Evolutionary conservation across 2,888 invertebrate species (phyloP), one percentile per base, ranked within the genome.

Genomic region (Drosophila gaucha): DNA sequence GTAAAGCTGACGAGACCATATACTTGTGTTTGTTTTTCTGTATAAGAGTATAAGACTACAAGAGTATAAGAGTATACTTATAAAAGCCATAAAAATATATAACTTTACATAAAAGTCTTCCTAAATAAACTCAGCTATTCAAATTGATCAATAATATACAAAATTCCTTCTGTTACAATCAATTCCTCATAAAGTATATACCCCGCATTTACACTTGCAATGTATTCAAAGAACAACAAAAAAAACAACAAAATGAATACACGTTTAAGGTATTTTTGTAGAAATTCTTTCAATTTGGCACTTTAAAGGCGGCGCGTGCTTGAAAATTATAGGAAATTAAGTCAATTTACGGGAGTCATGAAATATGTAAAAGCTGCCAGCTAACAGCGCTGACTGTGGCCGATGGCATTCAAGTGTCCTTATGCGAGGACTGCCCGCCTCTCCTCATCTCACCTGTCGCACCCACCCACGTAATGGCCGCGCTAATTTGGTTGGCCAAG

Each of bases 311-410:
- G 56, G 20, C 39, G 51, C 49, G 54, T 41, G 52, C 70, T 49
- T 28, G 20, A 41, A 77, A 85, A 87, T 85, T 85, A 83, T 71
- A 69, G 70, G 31, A 74, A 88, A 86, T 88, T 86, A 85, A 86
- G 77, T 85, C 76, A 85, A 88, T 88, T 88, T 86, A 71, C 69
- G 59, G 67, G 58, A 65, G 73, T 18, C 76, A 84, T 84, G 41
- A 88, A 86, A 88, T 84, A 88, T 86, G 86, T 69, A 88, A 70
- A 49, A 72, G 65, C 66, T 57, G 52, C 12, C 14, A 41, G 39
- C 22, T 3, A 14, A 26, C 46, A 50, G 49, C 41, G 28, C 35
- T 46, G 41, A 57, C 50, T 50, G 43, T 70, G 52, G 41, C 22
- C 49, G 24, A 35, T n/a, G 49, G 49, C 62, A 50, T 58, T 58